phyloP scores from a whole-genome alignment of 2,888 invertebrate species.

The Drosophila borealis region DNA sequence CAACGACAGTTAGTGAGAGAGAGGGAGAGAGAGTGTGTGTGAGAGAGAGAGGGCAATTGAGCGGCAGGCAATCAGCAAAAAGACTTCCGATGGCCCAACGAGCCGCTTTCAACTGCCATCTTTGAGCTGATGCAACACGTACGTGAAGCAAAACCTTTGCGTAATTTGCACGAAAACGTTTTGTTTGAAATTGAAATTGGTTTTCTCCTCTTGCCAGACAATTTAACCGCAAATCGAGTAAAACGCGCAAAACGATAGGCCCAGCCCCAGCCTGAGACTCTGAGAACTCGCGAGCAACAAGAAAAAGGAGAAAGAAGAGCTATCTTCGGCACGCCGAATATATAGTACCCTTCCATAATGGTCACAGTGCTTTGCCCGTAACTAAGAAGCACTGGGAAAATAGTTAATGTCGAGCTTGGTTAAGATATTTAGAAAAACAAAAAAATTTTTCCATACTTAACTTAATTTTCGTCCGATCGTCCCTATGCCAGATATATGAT shows the following conservation, averaged over 20 bases:
- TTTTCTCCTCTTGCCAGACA: slow-evolving; percentile 66
- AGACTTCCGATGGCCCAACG: slow-evolving; percentile 64
- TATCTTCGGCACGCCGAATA: too few species aligned
- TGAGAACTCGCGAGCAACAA: slow-evolving; percentile 36
- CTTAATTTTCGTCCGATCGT: too few species aligned
- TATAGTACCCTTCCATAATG: too few species aligned
- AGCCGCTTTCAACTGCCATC: slow-evolving; percentile 34
- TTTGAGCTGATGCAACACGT: slow-evolving; percentile 71
- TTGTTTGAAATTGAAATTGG: slow-evolving; percentile 83
- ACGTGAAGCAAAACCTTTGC: slow-evolving; percentile 69
- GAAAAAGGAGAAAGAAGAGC: slow-evolving; percentile 13
- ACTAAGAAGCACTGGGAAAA: too few species aligned
- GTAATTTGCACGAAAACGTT: slow-evolving; percentile 78
- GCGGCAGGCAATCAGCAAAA: slow-evolving; percentile 64
- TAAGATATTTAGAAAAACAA: too few species aligned
- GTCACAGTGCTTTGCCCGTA: too few species aligned
- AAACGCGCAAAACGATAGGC: slow-evolving; percentile 61
- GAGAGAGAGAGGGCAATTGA: slow-evolving; percentile 18
- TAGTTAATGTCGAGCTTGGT: too few species aligned
- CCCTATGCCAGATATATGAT: too few species aligned
- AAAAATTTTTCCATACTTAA: too few species aligned
- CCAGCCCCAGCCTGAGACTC: slow-evolving; percentile 33
- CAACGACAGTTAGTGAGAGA: neutral
- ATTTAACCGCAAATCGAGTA: slow-evolving; percentile 77
- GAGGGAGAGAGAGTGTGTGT: neutral